Percentiles rank a stretch among this genome's conserved stretches.
Evolutionary conservation across 2,113 vertebrate genomes (phyloP).

Genomic region (Mobula hypostoma): DNA sequence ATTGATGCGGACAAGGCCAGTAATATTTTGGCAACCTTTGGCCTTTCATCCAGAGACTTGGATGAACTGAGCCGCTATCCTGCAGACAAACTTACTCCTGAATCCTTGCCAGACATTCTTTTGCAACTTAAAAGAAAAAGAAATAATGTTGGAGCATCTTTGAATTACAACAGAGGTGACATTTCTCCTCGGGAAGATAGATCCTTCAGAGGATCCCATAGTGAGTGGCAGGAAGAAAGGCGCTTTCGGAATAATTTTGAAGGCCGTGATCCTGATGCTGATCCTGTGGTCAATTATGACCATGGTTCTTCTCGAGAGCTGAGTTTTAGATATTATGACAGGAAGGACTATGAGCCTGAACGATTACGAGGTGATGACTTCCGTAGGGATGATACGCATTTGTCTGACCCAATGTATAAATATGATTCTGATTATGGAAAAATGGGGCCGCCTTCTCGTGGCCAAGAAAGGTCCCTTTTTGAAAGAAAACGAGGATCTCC

Average conservation of each 20-base stretch:
- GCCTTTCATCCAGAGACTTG: slow-evolving; percentile 78
- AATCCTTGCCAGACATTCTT: slow-evolving; percentile 83
- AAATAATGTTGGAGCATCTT: slow-evolving; percentile 65
- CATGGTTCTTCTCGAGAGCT: slow-evolving; percentile 74
- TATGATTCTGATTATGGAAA: slow-evolving; percentile 74
- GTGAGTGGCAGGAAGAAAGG: slow-evolving; percentile 76
- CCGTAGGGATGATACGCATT: slow-evolving; percentile 61
- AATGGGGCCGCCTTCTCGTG: slow-evolving; percentile 60
- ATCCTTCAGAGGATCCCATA: slow-evolving; percentile 70
- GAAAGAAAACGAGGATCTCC: slow-evolving; percentile 76
- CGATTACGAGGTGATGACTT: slow-evolving; percentile 77
- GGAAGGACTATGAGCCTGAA: slow-evolving; percentile 78
- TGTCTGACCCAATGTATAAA: slow-evolving; percentile 50
- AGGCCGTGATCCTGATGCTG: slow-evolving; percentile 71
- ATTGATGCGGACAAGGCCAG: slow-evolving; percentile 73
- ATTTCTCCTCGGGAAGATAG: slow-evolving; percentile 71
- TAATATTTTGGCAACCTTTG: slow-evolving; percentile 85
- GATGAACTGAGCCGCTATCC: slow-evolving; percentile 82
- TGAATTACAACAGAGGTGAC: slow-evolving; percentile 74
- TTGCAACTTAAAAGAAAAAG: slow-evolving; percentile 79
- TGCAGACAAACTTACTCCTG: slow-evolving; percentile 81
- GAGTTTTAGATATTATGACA: slow-evolving; percentile 75
- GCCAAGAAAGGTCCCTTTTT: slow-evolving; percentile 75
- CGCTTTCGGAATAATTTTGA: slow-evolving; percentile 79
- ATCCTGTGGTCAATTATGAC: slow-evolving; percentile 76